These are phyloP conservation scores for Ianthella basta DNA, from an alignment of 37 sponge, comb jelly and placozoan genomes.

Conservation along the genomic window DNA sequence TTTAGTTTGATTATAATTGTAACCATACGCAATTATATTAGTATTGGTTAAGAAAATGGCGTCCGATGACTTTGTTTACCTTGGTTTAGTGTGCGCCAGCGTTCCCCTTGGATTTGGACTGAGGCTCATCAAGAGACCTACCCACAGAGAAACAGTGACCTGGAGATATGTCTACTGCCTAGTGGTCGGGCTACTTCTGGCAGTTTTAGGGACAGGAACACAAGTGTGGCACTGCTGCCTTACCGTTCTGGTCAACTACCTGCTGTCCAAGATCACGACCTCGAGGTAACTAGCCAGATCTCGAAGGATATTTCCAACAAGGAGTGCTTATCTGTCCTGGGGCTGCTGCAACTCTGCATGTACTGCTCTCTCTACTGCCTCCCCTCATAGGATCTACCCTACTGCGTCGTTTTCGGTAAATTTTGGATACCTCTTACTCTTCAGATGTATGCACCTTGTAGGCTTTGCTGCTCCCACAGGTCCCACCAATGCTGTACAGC, in stretches of 20 bases:
- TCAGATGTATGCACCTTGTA: constrained; percentile 27
- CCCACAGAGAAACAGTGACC: neutral
- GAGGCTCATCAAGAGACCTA: neutral
- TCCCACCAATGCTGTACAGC: constrained; percentile 47
- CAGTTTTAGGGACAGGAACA: neutral
- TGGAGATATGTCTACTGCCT: constrained; percentile 9
- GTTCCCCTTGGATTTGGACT: constrained; percentile 20
- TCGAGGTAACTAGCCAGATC: no score
- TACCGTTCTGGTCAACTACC: neutral
- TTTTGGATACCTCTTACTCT: constrained; percentile 53
- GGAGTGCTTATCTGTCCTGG: no score
- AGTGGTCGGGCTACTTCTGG: neutral
- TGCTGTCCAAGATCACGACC: neutral
- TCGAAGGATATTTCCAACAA: no score
- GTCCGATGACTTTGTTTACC: constrained; percentile 33
- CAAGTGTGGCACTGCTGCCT: constrained; percentile 18
- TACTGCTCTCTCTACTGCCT: no score
- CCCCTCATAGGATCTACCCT: constrained; percentile 11
- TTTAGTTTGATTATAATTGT: no score
- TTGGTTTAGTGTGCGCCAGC: neutral
- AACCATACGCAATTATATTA: no score
- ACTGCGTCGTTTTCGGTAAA: constrained; percentile 14
- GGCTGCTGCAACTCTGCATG: no score
- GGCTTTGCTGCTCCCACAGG: constrained; percentile 36
- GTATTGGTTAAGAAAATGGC: no score